Evolutionary conservation across 1,140 invertebrate species (phyloP), one percentile per base, ranked within the genome.

Genomic region (Trichogramma pretiosum): DNA sequence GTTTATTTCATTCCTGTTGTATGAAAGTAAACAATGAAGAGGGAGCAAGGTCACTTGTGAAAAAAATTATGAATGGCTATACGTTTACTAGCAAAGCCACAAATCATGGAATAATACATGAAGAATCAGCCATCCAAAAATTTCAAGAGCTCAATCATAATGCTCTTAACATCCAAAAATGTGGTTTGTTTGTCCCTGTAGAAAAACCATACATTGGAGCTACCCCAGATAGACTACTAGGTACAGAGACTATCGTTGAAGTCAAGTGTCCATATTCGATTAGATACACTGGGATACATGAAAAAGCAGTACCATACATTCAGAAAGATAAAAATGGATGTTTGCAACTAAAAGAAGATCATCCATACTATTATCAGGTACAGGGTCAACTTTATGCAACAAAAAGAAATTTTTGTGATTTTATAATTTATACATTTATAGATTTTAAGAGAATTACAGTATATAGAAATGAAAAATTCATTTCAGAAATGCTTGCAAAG

Each of bases 361-460:
- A 54, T 17, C 21, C 36, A 41, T 54, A 50, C 43, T n/a, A n/a
- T n/a, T 53, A 36, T 30, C 52, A 53, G 37, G 30, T 54, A 14
- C 52, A 50, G 36, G 47, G 40, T 11, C 40, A 44, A 44, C 7
- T 46, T 23, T 36, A 34, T 7, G 32, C 24, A 13, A 40, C 46
- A 14, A 33, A 36, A n/a, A 53, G 39, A 46, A 39, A 40, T 5
- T 42, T 37, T 28, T 40, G 39, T 22, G 34, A 50, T 35, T 53
- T 53, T 34, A 18, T 53, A 17, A 28, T 49, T 35, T 46, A 42
- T 38, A 50, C 39, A 32, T 24, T 46, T 24, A 19, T 23, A 17
- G 35, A 44, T 48, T 10, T 42, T 28, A 21, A 33, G 33, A 17
- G 41, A 4, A 47, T 50, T 19, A 11, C 40, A 24, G 45, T 46